Percentiles rank a stretch among this genome's conserved stretches.
phyloP scores from a whole-genome alignment of 2,888 invertebrate genomes.

The Drosophila antonietae region DNA sequence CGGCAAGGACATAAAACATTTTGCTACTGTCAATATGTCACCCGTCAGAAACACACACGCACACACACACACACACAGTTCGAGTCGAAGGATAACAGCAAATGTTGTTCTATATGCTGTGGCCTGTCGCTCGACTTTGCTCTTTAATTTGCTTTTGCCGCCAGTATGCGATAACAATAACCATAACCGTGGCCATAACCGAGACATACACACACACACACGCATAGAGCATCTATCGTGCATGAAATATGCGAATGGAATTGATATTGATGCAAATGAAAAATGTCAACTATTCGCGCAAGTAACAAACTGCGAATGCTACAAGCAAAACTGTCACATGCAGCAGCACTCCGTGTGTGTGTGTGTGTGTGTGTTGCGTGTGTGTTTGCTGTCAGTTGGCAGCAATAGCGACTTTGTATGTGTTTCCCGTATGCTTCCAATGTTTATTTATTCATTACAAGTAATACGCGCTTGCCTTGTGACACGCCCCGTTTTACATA shows the following conservation, averaged over 20 bases:
- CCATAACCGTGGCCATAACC: conserved; percentile 52
- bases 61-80: conserved; percentile 1
- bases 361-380: background rate
- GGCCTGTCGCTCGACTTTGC: conserved; percentile 30
- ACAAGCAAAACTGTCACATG: conserved; percentile 11
- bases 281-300: conserved; percentile 75
- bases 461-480: conserved; percentile 59
- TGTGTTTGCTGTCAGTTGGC: background rate
- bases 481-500: background rate
- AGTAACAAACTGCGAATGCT: conserved; percentile 19
- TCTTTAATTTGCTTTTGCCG: conserved; percentile 58
- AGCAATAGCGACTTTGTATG: conserved; percentile 19
- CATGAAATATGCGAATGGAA: conserved; percentile 62
- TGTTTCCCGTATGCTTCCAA: conserved; percentile 19
- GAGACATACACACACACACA: background rate
- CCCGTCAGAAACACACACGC: background rate
- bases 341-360: background rate
- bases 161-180: conserved; percentile 56
- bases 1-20: conserved; percentile 24
- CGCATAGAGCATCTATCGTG: conserved; percentile 12
- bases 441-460: conserved; percentile 76
- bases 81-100: conserved; percentile 12
- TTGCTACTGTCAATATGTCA: conserved; percentile 67
- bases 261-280: conserved; percentile 77
- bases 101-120: conserved; percentile 7